Conservation (phyloP, 1,140 invertebrate species). For the Tribolium castaneum region DNA sequence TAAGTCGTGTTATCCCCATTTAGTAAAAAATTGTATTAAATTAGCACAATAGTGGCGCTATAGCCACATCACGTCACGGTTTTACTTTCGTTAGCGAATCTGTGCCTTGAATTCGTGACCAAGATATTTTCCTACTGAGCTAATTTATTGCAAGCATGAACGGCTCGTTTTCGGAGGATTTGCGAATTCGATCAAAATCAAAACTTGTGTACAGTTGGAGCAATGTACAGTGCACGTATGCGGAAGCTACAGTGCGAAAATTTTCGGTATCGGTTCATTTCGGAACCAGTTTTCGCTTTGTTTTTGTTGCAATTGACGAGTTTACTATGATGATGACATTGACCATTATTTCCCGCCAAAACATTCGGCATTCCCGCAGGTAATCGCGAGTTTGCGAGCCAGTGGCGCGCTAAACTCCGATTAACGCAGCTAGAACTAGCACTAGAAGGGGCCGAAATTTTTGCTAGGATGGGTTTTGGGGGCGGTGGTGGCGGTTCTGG, state of each 20-base stretch:
- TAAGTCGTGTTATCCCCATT: neutral
- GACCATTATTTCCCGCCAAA: conserved; percentile 55
- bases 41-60: neutral
- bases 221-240: neutral
- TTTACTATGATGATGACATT: conserved; percentile 49
- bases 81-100: conserved; percentile 32
- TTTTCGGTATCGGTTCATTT: neutral
- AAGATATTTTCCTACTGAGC: conserved; percentile 33
- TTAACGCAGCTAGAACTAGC: neutral
- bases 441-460: neutral
- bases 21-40: neutral
- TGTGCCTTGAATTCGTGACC: conserved; percentile 33
- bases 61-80: neutral
- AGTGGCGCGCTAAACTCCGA: conserved; percentile 29
- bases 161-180: neutral
- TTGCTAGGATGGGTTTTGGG: neutral
- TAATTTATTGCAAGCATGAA: conserved; percentile 13
- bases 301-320: conserved; percentile 29
- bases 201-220: too few relatives aligned
- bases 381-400: conserved; percentile 43
- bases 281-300: neutral
- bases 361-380: conserved; percentile 53
- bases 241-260: neutral
- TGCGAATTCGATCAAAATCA: neutral
- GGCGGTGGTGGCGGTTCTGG: neutral